Percentiles rank a stretch among this genome's conserved stretches.
phyloP scores from a whole-genome alignment of 2,888 invertebrate species.

The Listrodromus nycthemerus region DNA sequence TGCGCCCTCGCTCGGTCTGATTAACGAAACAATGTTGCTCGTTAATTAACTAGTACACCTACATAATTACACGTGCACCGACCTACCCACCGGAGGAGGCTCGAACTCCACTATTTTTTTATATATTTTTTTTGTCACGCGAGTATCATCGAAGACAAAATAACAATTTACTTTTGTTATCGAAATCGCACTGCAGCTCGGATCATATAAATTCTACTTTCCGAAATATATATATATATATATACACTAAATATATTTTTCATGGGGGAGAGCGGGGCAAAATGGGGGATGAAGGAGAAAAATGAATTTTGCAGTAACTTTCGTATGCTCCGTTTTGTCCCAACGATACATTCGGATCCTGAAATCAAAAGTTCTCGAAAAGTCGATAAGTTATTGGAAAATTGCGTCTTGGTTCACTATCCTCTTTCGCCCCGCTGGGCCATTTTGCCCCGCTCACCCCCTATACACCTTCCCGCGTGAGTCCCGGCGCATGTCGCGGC shows the following conservation, averaged over 20 bases:
- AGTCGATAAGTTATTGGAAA: too few species aligned
- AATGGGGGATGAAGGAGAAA: too few species aligned
- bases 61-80: conserved; percentile 25
- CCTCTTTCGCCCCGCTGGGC: too few species aligned
- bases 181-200: not conserved
- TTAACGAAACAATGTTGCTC: conserved; percentile 45
- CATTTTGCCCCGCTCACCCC: too few species aligned
- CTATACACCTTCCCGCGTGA: not conserved
- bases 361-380: too few species aligned
- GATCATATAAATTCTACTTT: not conserved
- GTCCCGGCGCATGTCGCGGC: conserved; percentile 25
- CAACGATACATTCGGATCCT: too few species aligned
- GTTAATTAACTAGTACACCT: conserved; percentile 45
- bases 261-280: not conserved
- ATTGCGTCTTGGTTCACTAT: too few species aligned
- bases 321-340: too few species aligned
- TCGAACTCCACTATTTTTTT: not conserved
- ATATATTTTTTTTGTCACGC: not conserved
- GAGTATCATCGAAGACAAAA: not conserved
- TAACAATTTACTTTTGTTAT: not conserved
- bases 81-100: not conserved
- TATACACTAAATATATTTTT: too few species aligned
- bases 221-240: not conserved
- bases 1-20: conserved; percentile 11
- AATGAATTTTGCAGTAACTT: too few species aligned